Base-by-base conservation (phyloP, 2,888 invertebrate genomes). In the Diogma glabrata region DNA sequence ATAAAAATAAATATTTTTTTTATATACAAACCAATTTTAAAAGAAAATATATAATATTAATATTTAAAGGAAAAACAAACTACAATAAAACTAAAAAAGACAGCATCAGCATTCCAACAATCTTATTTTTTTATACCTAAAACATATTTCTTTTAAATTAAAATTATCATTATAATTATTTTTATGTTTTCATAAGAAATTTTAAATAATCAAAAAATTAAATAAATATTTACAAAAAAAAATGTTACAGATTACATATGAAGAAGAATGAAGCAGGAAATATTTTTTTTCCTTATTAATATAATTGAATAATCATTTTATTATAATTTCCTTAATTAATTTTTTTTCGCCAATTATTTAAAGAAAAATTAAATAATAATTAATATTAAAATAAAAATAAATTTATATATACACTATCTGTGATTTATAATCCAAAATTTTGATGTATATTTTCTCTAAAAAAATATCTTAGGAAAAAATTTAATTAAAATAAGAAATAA, bases 391-490 rank as follows among this genome's bases (percentile, higher is more conserved):
- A 52, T 51, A 49, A 60, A 59, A 62, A 66, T 62, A 66, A 65
- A 51, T 36, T 51, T 50, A 50, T 52, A 50, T 66, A 64, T 65
- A 69, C 66, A 70, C 68, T 69, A 70, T 70, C 70, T 70, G 69
- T 70, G 70, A 70, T 70, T 70, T 66, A 66, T 68, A 69, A 70
- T 68, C 70, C 69, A 68, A 70, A 69, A 70, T 70, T 70, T 69
- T 70, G 66, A 69, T 67, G 67, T 66, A 66, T 65, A 67, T 69
- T 69, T 69, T 67, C 67, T 67, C 63, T 67, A 62, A 58, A 55
- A 55, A 52, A 56, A 56, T 47, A 52, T 57, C 47, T 54, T 49
- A 47, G 38, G 52, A 57, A 53, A 43, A 26, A 52, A 52, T 53
- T 45, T 57, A 57, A 57, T 52, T 53, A 55, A 54, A 56, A 55